Evolutionary conservation across 2,888 invertebrate genomes (phyloP).

Genomic region (Synergus gifuensis): DNA sequence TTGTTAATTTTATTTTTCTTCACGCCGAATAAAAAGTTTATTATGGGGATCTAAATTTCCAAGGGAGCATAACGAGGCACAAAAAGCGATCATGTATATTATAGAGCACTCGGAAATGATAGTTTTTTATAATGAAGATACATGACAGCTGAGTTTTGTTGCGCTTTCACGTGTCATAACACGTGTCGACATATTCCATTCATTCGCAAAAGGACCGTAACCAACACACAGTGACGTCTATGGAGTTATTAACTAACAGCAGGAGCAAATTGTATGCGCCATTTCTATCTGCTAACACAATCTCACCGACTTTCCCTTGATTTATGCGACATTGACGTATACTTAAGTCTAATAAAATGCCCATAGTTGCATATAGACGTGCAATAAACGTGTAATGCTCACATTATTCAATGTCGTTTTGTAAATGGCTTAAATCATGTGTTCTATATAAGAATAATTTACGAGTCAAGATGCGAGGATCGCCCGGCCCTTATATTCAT

Average conservation of each 20-base stretch:
- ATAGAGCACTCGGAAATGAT: constrained; percentile 1
- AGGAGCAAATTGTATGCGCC: constrained; percentile 3
- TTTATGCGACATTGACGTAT: not conserved
- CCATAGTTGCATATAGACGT: not conserved
- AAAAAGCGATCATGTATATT: not conserved
- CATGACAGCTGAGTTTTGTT: not conserved
- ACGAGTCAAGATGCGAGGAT: not conserved
- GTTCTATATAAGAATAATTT: not conserved
- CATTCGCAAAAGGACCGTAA: not conserved
- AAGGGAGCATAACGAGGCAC: not conserved
- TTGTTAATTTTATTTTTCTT: too few relatives aligned
- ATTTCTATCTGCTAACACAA: not conserved
- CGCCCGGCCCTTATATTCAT: too few relatives aligned
- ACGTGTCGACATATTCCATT: constrained; percentile 9
- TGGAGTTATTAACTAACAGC: not conserved
- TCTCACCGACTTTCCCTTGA: constrained; percentile 7
- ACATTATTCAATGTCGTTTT: not conserved
- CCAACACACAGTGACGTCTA: not conserved
- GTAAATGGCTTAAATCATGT: not conserved
- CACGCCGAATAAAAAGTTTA: too few relatives aligned
- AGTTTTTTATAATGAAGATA: constrained; percentile 6
- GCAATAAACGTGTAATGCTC: not conserved
- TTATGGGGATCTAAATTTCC: too few relatives aligned
- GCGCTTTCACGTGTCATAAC: constrained; percentile 7
- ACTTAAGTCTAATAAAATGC: not conserved